phyloP scores from a whole-genome alignment of 2,888 invertebrate genomes.

The Lumbricus terrestris region DNA sequence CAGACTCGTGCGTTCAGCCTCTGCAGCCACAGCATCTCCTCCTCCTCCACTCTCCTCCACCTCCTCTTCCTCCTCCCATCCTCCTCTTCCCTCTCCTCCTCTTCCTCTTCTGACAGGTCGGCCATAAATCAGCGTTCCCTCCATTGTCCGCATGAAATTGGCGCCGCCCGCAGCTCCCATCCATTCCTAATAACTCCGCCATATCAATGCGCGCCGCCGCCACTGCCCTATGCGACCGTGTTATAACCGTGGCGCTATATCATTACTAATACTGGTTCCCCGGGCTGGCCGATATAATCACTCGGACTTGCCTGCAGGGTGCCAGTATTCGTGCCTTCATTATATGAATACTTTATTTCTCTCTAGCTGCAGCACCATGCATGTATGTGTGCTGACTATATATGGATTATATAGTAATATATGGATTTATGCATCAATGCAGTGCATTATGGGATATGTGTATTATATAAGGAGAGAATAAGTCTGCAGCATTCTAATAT shows the following conservation, averaged over 20 bases:
- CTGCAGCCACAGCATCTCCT: background rate
- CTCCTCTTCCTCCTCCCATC: background rate
- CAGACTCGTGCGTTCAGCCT: background rate
- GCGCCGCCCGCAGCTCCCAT: background rate
- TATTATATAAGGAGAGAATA: background rate
- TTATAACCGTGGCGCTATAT: background rate
- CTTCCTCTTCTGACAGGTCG: background rate
- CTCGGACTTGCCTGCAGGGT: background rate
- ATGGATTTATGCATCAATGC: background rate
- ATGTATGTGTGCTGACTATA: background rate
- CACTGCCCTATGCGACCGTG: background rate
- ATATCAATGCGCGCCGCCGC: background rate
- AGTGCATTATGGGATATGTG: background rate
- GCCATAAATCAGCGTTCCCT: background rate
- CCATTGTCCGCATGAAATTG: background rate
- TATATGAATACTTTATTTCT: background rate
- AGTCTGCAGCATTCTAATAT: background rate
- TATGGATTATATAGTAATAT: background rate
- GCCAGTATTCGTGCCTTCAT: background rate
- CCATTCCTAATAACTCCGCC: background rate
- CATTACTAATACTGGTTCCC: slow-evolving; percentile 6
- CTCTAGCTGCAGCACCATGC: background rate
- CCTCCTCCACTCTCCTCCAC: background rate
- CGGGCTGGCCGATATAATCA: background rate
- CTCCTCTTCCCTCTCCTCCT: background rate